Evolutionary conservation across 2,113 vertebrate genomes (phyloP).

Genomic region (Zapus hudsonius): DNA sequence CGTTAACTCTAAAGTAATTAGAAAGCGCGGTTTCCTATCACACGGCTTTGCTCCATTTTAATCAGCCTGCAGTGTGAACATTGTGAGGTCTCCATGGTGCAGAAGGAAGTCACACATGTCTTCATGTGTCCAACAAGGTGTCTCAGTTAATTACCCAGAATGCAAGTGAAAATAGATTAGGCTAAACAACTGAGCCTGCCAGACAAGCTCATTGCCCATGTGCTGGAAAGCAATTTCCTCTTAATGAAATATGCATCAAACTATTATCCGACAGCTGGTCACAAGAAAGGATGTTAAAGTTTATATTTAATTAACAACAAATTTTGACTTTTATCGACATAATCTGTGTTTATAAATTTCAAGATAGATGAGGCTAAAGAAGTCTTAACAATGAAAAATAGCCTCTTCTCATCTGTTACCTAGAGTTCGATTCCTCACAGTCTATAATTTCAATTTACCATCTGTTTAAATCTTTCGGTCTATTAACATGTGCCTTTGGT

Average conservation of each 20-base stretch:
- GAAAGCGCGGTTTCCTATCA: slow-evolving; percentile 67
- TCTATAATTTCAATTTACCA: not conserved
- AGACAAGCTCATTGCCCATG: not conserved
- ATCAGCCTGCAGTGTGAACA: not conserved
- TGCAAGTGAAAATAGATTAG: slow-evolving; percentile 57
- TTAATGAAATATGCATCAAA: slow-evolving; percentile 27
- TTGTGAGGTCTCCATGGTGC: not conserved
- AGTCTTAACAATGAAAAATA: not conserved
- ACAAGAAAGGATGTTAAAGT: not conserved
- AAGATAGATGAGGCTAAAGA: slow-evolving; percentile 24
- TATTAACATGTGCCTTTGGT: not conserved
- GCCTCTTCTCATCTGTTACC: not conserved
- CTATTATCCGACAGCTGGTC: not conserved
- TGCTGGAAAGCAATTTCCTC: slow-evolving; percentile 10
- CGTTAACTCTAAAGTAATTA: slow-evolving; percentile 68
- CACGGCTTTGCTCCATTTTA: slow-evolving; percentile 58
- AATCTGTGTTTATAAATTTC: slow-evolving; percentile 14
- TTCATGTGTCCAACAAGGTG: slow-evolving; percentile 40
- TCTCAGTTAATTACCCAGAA: slow-evolving; percentile 59
- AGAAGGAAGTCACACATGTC: slow-evolving; percentile 61
- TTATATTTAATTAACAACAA: not conserved
- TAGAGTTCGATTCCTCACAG: not conserved
- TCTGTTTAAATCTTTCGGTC: not conserved
- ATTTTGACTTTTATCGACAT: slow-evolving; percentile 25
- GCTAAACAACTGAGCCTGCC: slow-evolving; percentile 53